Evolutionary conservation across 2,797 vertebrate species (phyloP).

Genomic region (Manis crassicaudata): DNA sequence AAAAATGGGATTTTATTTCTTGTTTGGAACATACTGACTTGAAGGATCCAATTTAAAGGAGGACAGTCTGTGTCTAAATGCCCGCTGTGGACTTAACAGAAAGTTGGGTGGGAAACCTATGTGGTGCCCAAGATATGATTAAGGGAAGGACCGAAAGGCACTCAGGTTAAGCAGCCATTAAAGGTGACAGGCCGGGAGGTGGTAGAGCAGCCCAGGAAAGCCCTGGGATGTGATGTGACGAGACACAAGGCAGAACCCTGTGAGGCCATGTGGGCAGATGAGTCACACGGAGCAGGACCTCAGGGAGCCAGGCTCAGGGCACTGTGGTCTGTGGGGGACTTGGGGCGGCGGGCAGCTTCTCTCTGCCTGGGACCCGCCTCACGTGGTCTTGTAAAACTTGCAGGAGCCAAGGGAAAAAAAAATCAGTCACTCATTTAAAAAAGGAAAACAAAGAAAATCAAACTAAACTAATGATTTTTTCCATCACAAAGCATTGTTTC

Average conservation of each 20-base stretch:
- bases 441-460: background rate
- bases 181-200: fast-evolving
- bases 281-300: background rate
- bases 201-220: too few relatives aligned
- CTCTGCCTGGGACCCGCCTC: background rate
- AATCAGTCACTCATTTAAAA: background rate
- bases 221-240: background rate
- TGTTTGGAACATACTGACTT: background rate
- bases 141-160: background rate
- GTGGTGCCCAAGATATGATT: background rate
- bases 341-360: background rate
- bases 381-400: background rate
- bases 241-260: background rate
- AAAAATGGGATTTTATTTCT: background rate
- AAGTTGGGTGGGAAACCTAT: background rate
- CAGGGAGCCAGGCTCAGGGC: too few relatives aligned
- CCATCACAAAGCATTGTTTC: background rate
- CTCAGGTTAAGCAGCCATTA: background rate
- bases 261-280: fast-evolving
- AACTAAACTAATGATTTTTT: background rate
- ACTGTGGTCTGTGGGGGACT: background rate
- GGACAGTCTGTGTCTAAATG: background rate
- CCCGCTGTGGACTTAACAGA: background rate
- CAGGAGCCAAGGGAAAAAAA: background rate
- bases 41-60: background rate